Base-by-base conservation (phyloP, 1,140 invertebrate genomes). In the Maconellicoccus hirsutus region DNA sequence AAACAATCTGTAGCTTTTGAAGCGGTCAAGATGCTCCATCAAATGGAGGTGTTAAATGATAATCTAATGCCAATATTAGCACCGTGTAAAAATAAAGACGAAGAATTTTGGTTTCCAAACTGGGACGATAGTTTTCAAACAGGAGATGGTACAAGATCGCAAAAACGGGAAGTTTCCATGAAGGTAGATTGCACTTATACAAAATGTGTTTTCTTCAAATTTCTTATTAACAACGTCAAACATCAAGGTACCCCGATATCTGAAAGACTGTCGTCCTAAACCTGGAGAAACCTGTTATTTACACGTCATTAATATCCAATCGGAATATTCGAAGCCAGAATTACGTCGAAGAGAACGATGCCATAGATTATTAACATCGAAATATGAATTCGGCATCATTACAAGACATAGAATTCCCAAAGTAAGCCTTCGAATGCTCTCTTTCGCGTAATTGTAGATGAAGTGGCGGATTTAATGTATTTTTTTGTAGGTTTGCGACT, bases 1-100 rank as follows among this genome's bases (percentile, higher is more conserved):
- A 94, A 94, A 80, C 83, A 88, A 74, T 86, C 89, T 1, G 93
- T 86, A 0, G 93, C 93, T 0, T 81, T 94, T 23, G 85, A 89
- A 73, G 84, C 85, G 0, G 94, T 92, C 77, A 84, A 85, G 72
- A 77, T 80, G 74, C 80, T 97, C 74, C 86, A 95, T 77, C 29
- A 84, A 69, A 74, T 80, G n/a, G 87, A 87, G 0, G 94, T 97
- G 82, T 79, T 99, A 0, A 84, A 87, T 79, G 82, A 96, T 75
- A 76, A 86, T 76, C 80, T 98, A 38, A 77, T 89, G 42, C 93
- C 92, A 3, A 79, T 86, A 61, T 23, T 85, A 77, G 87, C 70
- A 25, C 52, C 27, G 7, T 10, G 3, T n/a, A n/a, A n/a, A n/a
- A n/a, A n/a, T n/a, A n/a, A 72, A 29, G 70, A 79, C 29, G 76